Evolutionary conservation across 2,113 vertebrate species (phyloP).

Genomic region (Mirza zaza): DNA sequence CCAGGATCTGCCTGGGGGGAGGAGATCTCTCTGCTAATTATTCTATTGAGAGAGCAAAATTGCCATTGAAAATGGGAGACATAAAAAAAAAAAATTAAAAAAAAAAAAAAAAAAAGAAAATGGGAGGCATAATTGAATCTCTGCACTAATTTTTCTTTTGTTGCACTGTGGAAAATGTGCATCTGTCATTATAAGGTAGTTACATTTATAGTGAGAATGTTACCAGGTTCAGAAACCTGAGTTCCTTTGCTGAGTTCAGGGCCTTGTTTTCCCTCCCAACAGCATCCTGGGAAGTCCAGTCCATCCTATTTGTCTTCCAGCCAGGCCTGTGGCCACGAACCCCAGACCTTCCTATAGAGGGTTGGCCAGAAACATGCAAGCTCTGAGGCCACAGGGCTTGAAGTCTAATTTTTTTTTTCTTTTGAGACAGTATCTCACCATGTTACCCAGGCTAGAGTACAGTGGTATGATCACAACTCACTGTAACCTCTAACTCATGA

Average conservation of each 20-base stretch:
- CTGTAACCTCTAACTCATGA: too few relatives aligned
- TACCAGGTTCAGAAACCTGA: not conserved
- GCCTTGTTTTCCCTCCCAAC: not conserved
- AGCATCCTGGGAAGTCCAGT: not conserved
- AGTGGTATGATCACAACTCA: too few relatives aligned
- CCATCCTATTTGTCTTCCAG: not conserved
- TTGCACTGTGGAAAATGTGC: slow-evolving; percentile 64
- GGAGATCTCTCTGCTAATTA: slow-evolving; percentile 81
- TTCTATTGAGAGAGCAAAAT: slow-evolving; percentile 80
- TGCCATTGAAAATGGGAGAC: slow-evolving; percentile 74
- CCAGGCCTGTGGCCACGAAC: not conserved
- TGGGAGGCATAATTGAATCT: slow-evolving; percentile 80
- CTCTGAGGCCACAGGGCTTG: not conserved
- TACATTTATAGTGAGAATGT: not conserved
- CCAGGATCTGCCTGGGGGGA: slow-evolving; percentile 28
- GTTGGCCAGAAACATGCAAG: not conserved
- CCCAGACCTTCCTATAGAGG: not conserved
- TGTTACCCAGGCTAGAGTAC: too few relatives aligned
- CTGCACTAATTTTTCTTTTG: slow-evolving; percentile 77
- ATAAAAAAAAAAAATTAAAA: not conserved
- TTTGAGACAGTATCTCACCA: too few relatives aligned
- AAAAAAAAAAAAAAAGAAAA: slow-evolving; percentile 32
- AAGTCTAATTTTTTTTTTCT: not conserved
- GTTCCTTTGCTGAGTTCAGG: not conserved
- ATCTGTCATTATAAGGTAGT: slow-evolving; percentile 71